Base-by-base conservation (phyloP, 1,140 invertebrate genomes). In the Sycobia sp. region DNA sequence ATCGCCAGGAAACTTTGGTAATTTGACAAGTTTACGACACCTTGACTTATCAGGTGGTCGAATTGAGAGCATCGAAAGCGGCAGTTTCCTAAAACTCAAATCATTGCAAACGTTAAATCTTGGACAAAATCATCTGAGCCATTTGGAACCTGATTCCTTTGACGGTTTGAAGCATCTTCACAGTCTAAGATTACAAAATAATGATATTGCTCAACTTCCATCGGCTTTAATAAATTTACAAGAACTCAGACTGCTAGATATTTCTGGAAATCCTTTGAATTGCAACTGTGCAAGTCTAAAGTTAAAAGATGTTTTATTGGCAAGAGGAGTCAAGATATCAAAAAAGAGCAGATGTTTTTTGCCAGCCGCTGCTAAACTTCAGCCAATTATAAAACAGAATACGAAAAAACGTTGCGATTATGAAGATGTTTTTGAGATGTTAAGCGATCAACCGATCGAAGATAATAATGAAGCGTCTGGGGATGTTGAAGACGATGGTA, bases 231-330 rank as follows among this genome's bases (percentile, higher is more conserved):
- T 82, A 46, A 80, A 79, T 23, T 80, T 89, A 11, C 86, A 87
- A 49, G 84, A 84, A 67, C 73, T 91, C 5, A 83, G 83, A 29
- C 79, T 83, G 10, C 71, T 91, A 1, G 88, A 91, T 62, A 74
- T 91, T 1, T 80, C 79, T 25, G 76, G 84, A 25, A 91, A 91
- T 77, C 85, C 86, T 3, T 71, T 91, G 2, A 76, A 84, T 29
- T 91, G 89, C 70, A 84, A 86, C 56, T 81, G 79, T 44, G 68
- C 67, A 1, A 75, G 74, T 16, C 65, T 79, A 9, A 71, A 57
- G 20, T 41, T 72, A 0, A 67, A 78, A 25, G 78, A 82, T 56
- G 46, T 56, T 1, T 61, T 82, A 25, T 7, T 68, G 1, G 61
- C 68, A 1, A 71, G 59, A 4, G 69, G 71, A 22, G 72, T 76